Evolutionary conservation across 1,140 invertebrate genomes (phyloP).

Genomic region (Acromyrmex echinatior): DNA sequence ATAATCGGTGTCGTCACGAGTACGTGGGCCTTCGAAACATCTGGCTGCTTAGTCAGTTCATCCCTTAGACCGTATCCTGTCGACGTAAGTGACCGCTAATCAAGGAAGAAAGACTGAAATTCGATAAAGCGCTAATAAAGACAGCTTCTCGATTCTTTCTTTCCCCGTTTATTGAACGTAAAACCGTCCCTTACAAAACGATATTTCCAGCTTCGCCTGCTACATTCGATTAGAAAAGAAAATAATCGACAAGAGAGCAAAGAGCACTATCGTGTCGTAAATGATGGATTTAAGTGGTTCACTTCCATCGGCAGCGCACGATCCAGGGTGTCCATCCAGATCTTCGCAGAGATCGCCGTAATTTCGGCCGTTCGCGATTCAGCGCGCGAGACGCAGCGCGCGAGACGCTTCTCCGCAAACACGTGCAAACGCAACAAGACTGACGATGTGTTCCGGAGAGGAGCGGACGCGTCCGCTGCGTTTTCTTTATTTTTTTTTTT

Average conservation of each 20-base stretch:
- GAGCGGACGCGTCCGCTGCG: slow-evolving; percentile 51
- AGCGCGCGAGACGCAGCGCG: slow-evolving; percentile 17
- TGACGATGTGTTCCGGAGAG: slow-evolving; percentile 72
- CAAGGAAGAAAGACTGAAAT: slow-evolving; percentile 6
- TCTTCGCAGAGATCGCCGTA: slow-evolving; percentile 44
- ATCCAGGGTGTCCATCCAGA: slow-evolving; percentile 24
- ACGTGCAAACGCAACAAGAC: slow-evolving; percentile 79
- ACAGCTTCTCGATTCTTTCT: slow-evolving; percentile 23
- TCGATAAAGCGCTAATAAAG: slow-evolving; percentile 6
- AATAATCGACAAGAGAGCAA: background rate
- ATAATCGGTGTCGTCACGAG: slow-evolving; percentile 73
- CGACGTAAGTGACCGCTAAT: background rate
- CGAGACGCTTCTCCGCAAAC: slow-evolving; percentile 37
- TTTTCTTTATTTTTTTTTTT: background rate
- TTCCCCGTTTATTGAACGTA: background rate
- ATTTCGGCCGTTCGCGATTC: slow-evolving; percentile 27
- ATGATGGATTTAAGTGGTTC: background rate
- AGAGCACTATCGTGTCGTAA: background rate
- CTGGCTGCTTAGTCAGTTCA: slow-evolving; percentile 60
- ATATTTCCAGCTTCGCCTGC: background rate
- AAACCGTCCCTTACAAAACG: background rate
- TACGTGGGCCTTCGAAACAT: slow-evolving; percentile 72
- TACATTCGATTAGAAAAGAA: background rate
- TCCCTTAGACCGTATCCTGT: slow-evolving; percentile 17
- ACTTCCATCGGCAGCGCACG: background rate